Evolutionary conservation across 30 jellyfish, hydroid and myxozoan genomes (phyloP).

Genomic region (Aurelia coerulea): DNA sequence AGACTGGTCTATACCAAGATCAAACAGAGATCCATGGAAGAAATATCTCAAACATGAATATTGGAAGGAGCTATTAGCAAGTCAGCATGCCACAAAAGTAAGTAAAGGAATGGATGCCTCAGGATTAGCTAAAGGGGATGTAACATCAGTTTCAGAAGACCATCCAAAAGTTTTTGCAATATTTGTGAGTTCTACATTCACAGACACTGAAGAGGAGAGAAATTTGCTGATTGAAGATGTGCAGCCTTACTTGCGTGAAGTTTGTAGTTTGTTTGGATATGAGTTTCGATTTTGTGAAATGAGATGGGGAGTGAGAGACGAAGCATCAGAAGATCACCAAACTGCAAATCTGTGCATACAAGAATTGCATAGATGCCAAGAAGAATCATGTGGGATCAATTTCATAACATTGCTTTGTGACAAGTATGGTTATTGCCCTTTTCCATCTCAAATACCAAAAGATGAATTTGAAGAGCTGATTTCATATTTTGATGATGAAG

Average conservation of each 20-base stretch:
- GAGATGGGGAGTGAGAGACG: constrained; percentile 68
- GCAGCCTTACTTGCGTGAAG: constrained; percentile 57
- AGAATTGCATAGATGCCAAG: constrained; percentile 44
- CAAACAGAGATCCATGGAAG: constrained; percentile 40
- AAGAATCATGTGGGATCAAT: constrained; percentile 47
- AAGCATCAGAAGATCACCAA: constrained; percentile 58
- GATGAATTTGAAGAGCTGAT: constrained; percentile 32
- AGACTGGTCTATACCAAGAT: constrained; percentile 28
- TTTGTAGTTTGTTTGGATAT: constrained; percentile 52
- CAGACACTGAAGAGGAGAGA: constrained; percentile 53
- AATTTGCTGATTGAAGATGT: constrained; percentile 50
- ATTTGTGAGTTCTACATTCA: constrained; percentile 50
- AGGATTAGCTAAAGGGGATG: constrained; percentile 5
- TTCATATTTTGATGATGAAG: not conserved
- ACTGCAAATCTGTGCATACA: constrained; percentile 40
- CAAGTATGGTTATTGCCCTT: constrained; percentile 47
- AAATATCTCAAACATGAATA: constrained; percentile 8
- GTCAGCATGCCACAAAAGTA: not conserved
- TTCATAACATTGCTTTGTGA: constrained; percentile 39
- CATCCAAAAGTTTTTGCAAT: constrained; percentile 25
- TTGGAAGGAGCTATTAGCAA: constrained; percentile 3
- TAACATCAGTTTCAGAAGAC: not conserved
- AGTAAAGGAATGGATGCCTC: not conserved
- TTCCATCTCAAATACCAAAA: constrained; percentile 36
- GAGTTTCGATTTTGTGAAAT: constrained; percentile 57